Base-by-base conservation (phyloP, 1,140 invertebrate species). In the Propsilocerus akamusi region DNA sequence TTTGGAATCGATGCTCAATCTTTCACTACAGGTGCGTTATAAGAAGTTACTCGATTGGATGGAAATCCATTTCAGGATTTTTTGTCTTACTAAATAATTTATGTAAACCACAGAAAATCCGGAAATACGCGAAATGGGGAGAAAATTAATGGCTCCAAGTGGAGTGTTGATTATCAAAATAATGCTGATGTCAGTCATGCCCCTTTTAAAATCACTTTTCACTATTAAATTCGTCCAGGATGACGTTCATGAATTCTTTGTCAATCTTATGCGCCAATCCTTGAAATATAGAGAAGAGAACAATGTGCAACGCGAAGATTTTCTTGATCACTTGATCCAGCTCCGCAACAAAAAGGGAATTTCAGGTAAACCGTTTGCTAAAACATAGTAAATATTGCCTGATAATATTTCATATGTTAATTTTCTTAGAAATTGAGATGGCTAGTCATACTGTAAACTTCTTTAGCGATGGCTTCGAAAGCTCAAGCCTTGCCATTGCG, bases 1-100 rank as follows among this genome's bases (percentile, higher is more conserved):
- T 60, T 74, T 51, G 71, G 69, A 6, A 57, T 73, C 12, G 59
- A 68, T 24, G 65, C 20, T 25, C 57, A 51, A 58, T 60, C 52
- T 53, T 70, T 56, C 56, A 52, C 22, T 2, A n/a, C n/a, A n/a
- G n/a, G n/a, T n/a, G n/a, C n/a, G n/a, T n/a, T n/a, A n/a, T n/a
- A n/a, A n/a, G n/a, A n/a, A n/a, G n/a, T n/a, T n/a, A n/a, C n/a
- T n/a, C n/a, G n/a, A n/a, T n/a, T n/a, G n/a, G n/a, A n/a, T n/a
- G n/a, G n/a, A n/a, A n/a, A n/a, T n/a, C n/a, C n/a, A n/a, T n/a
- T n/a, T n/a, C n/a, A n/a, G n/a, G n/a, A n/a, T n/a, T n/a, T n/a
- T n/a, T n/a, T n/a, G n/a, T n/a, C n/a, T n/a, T n/a, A n/a, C n/a
- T n/a, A n/a, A n/a, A n/a, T n/a, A n/a, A n/a, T n/a, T n/a, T n/a